Conservation (phyloP, 2,888 invertebrate genomes). For the Lissocephala sabroskyi region DNA sequence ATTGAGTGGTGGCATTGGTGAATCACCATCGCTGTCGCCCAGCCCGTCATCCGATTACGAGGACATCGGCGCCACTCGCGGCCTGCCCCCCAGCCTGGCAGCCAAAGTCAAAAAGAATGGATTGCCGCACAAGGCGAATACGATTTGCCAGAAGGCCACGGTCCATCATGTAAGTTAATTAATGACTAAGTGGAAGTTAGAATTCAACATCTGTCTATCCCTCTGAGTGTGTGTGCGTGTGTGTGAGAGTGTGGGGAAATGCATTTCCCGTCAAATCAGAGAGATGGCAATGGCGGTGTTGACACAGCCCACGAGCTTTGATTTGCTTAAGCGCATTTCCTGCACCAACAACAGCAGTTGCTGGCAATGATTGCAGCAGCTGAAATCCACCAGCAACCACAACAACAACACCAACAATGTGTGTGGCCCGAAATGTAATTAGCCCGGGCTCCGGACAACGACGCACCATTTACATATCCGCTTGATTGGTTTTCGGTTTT, state of each 20-base stretch:
- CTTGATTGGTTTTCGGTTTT: constrained; percentile 27
- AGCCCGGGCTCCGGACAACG: constrained; percentile 31
- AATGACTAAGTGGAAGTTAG: constrained; percentile 31
- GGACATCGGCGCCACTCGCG: constrained; percentile 76
- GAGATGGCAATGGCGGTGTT: constrained; percentile 13
- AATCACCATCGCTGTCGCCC: constrained; percentile 75
- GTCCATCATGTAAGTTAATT: constrained; percentile 78
- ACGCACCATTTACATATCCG: constrained; percentile 35
- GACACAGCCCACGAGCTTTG: too few relatives aligned
- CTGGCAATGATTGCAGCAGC: background rate
- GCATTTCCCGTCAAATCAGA: constrained; percentile 20
- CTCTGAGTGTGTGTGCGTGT: constrained; percentile 12
- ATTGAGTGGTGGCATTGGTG: constrained; percentile 76
- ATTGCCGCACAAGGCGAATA: constrained; percentile 71
- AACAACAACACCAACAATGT: background rate
- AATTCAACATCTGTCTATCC: constrained; percentile 3
- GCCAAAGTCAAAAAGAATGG: constrained; percentile 72
- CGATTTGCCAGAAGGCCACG: constrained; percentile 77
- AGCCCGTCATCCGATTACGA: constrained; percentile 82
- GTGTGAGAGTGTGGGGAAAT: constrained; percentile 14
- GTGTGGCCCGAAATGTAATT: constrained; percentile 44
- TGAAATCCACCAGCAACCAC: background rate
- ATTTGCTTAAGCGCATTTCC: constrained; percentile 6
- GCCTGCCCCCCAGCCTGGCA: constrained; percentile 63
- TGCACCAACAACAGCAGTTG: constrained; percentile 5